Base-by-base conservation (phyloP, 2,113 vertebrate genomes). In the Thalassoma bifasciatum region DNA sequence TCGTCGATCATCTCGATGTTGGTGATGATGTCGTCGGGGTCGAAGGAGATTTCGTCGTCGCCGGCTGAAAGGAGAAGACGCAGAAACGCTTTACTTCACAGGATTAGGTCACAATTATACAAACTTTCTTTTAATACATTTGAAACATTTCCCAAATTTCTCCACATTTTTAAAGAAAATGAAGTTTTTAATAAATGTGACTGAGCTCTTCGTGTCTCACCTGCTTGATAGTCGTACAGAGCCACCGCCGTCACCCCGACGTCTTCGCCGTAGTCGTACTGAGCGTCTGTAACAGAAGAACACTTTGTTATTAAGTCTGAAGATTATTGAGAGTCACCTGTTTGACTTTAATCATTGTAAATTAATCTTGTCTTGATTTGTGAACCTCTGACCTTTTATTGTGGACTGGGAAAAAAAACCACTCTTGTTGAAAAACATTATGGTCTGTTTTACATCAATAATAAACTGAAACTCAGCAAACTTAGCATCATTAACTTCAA, bases 1-100 rank as follows among this genome's bases (percentile, higher is more conserved):
- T 99, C 97, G 0, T 99, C 98, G 0, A 99, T 98, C 97, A 98
- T 98, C 87, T 99, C 98, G 0, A 99, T 99, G 94, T 99, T 98
- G 85, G 97, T 99, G 92, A 99, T 97, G 92, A 98, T 93, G 92
- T 99, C 98, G 0, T 99, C 98, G 0, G 98, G 98, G 89, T 99
- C 98, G 0, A 99, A 99, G 71, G 98, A 99, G 70, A 99, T 98
- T 88, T 99, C 98, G 0, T 99, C 98, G 0, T 99, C 97, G 0
- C 97, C 98, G 6, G 96, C 98, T 99, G 86, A 3, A 79, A 85
- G 3, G n/a, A 21, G n/a, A 57, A 21, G 2, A 21, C 8, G 51
- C 9, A 9, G 49, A 8, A n/a, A 62, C 71, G 26, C 21, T 8
- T 24, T 0, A 14, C 4, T 30, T 30, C 6, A 30, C 30, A 4